A percentile compares a stretch with the other conserved stretches of the same genome.
Evolutionary conservation across 2,797 vertebrate genomes (phyloP).

Genomic region (Anolis apletophallus): DNA sequence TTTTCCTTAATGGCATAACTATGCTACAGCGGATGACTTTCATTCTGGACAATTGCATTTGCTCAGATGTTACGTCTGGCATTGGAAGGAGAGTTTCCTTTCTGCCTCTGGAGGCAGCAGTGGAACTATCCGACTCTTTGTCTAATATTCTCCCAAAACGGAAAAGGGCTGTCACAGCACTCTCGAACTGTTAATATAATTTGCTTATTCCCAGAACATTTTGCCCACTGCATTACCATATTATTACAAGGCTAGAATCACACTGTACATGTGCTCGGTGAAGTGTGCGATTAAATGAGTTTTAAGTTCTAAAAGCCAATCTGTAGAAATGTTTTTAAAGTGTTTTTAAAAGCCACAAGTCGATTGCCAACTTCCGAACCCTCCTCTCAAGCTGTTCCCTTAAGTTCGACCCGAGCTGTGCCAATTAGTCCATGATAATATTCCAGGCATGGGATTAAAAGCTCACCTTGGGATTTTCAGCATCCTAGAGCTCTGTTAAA

Average conservation of each 20-base stretch:
- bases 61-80: conserved; percentile 2
- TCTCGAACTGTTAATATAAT: neutral
- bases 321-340: neutral
- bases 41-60: neutral
- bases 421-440: neutral
- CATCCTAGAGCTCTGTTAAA: neutral
- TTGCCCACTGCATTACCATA: neutral
- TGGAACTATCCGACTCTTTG: neutral
- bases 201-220: neutral
- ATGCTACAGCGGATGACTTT: neutral
- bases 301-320: neutral
- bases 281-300: neutral
- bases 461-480: neutral
- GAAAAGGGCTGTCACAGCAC: neutral
- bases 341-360: neutral
- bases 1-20: neutral
- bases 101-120: neutral
- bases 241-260: neutral
- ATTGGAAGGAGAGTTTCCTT: neutral
- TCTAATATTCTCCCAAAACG: neutral
- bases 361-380: neutral
- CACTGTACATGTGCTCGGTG: neutral
- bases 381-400: neutral
- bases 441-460: neutral
- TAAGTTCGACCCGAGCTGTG: neutral